Conservation (phyloP, 92 coral and sea anemone species). For the Heliopora coerulea region DNA sequence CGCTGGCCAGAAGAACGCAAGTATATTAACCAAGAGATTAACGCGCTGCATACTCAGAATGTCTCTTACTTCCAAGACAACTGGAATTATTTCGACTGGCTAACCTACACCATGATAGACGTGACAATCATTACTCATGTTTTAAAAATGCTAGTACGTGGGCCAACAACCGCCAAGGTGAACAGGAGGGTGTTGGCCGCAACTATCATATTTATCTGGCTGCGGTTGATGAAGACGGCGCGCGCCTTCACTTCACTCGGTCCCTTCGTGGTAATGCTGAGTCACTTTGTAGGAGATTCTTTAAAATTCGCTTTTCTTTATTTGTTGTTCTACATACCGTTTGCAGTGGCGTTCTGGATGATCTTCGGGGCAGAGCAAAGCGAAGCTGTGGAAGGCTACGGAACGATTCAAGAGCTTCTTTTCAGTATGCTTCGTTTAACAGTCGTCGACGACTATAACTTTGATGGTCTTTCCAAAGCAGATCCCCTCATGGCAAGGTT, state of each 20-base stretch:
- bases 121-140: slow-evolving; percentile 65
- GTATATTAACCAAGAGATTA: slow-evolving; percentile 44
- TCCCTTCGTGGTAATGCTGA: slow-evolving; percentile 67
- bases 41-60: slow-evolving; percentile 33
- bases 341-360: slow-evolving; percentile 67
- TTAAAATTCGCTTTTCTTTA: slow-evolving; percentile 59
- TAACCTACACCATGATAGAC: slow-evolving; percentile 72
- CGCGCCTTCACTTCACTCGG: slow-evolving; percentile 64
- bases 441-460: slow-evolving; percentile 60
- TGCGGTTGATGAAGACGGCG: slow-evolving; percentile 65
- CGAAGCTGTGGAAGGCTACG: slow-evolving; percentile 57
- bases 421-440: slow-evolving; percentile 56
- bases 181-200: slow-evolving; percentile 28
- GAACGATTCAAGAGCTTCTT: slow-evolving; percentile 28
- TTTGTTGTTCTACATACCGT: slow-evolving; percentile 61
- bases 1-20: slow-evolving; percentile 61
- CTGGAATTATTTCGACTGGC: slow-evolving; percentile 71
- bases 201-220: slow-evolving; percentile 56
- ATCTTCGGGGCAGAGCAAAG: slow-evolving; percentile 53
- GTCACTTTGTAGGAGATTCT: slow-evolving; percentile 55
- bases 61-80: slow-evolving; percentile 57
- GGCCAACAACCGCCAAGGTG: slow-evolving; percentile 23
- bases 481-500: slow-evolving; percentile 62
- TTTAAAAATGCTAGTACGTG: slow-evolving; percentile 17
- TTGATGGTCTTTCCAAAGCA: slow-evolving; percentile 45